Evolutionary conservation across 1,140 invertebrate species (phyloP), one percentile per base, ranked within the genome.

Genomic region (Tetramorium parvispinum): DNA sequence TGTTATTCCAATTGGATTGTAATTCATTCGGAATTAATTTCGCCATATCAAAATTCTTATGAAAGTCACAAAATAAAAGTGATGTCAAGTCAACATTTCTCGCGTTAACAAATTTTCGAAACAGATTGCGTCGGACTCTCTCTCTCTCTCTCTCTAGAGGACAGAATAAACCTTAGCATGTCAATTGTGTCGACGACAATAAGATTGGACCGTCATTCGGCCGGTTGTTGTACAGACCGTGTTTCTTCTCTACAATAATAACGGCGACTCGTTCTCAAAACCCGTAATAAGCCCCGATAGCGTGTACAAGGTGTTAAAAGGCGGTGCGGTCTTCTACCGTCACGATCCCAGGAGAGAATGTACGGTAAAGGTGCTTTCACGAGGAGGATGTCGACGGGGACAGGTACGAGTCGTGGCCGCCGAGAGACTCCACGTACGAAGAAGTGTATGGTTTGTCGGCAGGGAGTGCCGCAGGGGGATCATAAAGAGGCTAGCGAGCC

Each of bases 381-480:
- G 86, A 86, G 65, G 85, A 79, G 87, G 86, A 89, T 86, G 71
- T 91, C 81, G 88, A 63, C 59, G 89, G 92, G 91, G 92, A 93
- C 89, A 91, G 89, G 91, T 89, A 92, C 76, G 68, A 79, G 83
- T 88, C 86, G 85, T 63, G 79, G 85, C 77, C 24, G 87, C 51
- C 87, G 76, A 76, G 87, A 90, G 90, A 70, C 83, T 88, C 43
- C 66, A 46, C 63, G 49, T 66, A 73, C 89, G 90, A 87, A 63
- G 88, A 88, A 68, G 82, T 7, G 83, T 70, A 81, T 82, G 85
- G 77, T 70, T 89, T 87, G 85, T 86, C 87, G 87, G 89, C 86
- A 93, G 78, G 93, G 92, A 93, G 92, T 91, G 93, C 93, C 92
- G 86, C 85, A 83, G 90, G 92, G 89, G 63, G 77, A 88, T 86